Percentiles rank a stretch among this genome's conserved stretches.
Evolutionary conservation across 1,140 invertebrate genomes (phyloP).

Genomic region (Asobara japonica): DNA sequence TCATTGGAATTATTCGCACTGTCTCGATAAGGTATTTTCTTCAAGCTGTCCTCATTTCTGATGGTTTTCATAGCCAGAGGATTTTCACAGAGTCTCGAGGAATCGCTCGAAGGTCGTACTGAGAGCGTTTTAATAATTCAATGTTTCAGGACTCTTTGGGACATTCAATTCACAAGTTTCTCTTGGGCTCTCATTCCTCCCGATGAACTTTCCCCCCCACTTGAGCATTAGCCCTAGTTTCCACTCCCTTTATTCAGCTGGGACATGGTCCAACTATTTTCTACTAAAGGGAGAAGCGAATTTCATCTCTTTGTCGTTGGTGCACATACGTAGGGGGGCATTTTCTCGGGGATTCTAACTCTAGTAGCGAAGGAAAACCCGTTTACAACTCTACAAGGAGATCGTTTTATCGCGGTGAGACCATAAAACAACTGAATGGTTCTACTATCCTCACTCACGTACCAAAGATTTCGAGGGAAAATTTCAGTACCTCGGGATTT

Average conservation of each 20-base stretch:
- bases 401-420: constrained; percentile 38
- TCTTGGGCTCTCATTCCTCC: not conserved
- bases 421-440: constrained; percentile 35
- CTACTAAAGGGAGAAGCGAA: not conserved
- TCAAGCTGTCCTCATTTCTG: constrained; percentile 12
- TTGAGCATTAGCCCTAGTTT: constrained; percentile 25
- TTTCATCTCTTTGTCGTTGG: not conserved
- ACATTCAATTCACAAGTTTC: constrained; percentile 12
- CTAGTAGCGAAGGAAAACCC: constrained; percentile 31
- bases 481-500: not conserved
- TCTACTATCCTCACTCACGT: constrained; percentile 7
- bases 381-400: constrained; percentile 35
- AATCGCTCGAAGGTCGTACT: constrained; percentile 6
- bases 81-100: constrained; percentile 16
- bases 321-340: constrained; percentile 6
- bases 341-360: constrained; percentile 22
- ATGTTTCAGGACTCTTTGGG: constrained; percentile 2
- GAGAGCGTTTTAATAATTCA: constrained; percentile 26
- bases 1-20: constrained; percentile 18
- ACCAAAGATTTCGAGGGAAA: not conserved
- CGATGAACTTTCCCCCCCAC: not conserved
- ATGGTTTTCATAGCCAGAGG: constrained; percentile 4
- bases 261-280: constrained; percentile 28
- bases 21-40: constrained; percentile 35
- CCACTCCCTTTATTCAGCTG: constrained; percentile 19